phyloP scores from a whole-genome alignment of 2,888 invertebrate species.

The Philhelius pedissequus region DNA sequence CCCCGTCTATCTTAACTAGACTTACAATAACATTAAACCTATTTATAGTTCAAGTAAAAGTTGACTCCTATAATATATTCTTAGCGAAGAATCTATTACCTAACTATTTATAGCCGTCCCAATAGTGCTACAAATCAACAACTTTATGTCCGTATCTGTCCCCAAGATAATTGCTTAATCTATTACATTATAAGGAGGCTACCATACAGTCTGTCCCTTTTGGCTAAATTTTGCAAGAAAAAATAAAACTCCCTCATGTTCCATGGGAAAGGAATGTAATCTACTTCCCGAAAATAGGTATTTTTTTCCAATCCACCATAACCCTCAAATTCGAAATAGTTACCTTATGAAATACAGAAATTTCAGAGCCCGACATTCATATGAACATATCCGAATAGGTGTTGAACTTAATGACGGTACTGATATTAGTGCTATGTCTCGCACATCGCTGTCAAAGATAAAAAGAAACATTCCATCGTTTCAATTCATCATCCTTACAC shows the following conservation, averaged over 20 bases:
- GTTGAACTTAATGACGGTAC: constrained; percentile 45
- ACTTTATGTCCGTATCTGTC: background rate
- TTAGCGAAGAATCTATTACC: background rate
- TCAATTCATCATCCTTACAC: constrained; percentile 46
- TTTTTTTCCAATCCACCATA: background rate
- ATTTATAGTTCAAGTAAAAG: no score
- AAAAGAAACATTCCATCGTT: constrained; percentile 23
- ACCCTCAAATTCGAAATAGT: background rate
- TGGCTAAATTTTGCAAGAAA: background rate
- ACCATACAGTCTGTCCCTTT: background rate
- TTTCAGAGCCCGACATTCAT: background rate
- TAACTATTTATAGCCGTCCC: background rate
- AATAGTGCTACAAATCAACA: background rate
- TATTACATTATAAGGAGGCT: background rate
- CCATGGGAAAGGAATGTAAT: background rate
- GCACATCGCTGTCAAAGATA: constrained; percentile 1
- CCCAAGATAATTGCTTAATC: background rate
- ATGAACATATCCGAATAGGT: constrained; percentile 22
- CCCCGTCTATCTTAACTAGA: no score
- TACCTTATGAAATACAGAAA: background rate
- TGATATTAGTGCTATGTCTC: constrained; percentile 28
- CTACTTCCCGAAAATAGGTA: background rate
- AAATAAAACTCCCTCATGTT: background rate
- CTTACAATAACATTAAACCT: no score
- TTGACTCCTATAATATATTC: background rate